Base-by-base conservation (phyloP, 2,888 invertebrate genomes). In the Diogma glabrata region DNA sequence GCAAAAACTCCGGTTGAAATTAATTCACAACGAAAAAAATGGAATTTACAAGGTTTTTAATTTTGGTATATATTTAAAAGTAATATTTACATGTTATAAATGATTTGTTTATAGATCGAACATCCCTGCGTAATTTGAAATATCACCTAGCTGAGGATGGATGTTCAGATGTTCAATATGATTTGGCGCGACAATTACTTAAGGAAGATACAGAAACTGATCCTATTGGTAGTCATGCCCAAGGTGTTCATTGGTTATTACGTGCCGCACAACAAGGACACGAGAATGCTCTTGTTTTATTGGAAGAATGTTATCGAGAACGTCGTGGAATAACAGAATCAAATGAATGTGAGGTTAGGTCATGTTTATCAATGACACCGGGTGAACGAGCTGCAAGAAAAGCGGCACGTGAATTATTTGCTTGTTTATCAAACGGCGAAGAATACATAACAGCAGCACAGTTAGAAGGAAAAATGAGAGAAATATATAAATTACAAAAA, bases 241-340 rank as follows among this genome's bases (percentile, higher is more conserved):
- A 87, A 57, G 93, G 91, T 0, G 79, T 94, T 48, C 84, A 88
- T 61, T 94, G 93, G 93, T 70, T 94, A 47, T 82, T 91, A n/a
- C 85, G 87, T 70, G 92, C 94, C 3, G 91, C 93, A 0, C 87
- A 90, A 61, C 91, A 93, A 67, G 94, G 93, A 1, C 90, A 91
- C 60, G 77, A 82, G 40, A 89, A 91, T 65, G 93, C 93, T 0
- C 86, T 90, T 28, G 79, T 79, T 54, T 75, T 91, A 62, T 73
- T 95, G 2, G 60, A 60, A 3, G 64, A 69, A 40, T 70, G 69
- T 58, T 63, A 57, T 58, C 79, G 83, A 67, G 86, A 86, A 61
- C 75, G 88, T 10, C 75, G 76, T 69, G 87, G 87, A 6, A 83
- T 87, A 6, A 82, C 78, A 2, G 79, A 82, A 52, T 78, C 81